These are phyloP conservation scores for Agapostemon virescens DNA, from an alignment of 2,888 invertebrate species.

Conservation along the genomic window DNA sequence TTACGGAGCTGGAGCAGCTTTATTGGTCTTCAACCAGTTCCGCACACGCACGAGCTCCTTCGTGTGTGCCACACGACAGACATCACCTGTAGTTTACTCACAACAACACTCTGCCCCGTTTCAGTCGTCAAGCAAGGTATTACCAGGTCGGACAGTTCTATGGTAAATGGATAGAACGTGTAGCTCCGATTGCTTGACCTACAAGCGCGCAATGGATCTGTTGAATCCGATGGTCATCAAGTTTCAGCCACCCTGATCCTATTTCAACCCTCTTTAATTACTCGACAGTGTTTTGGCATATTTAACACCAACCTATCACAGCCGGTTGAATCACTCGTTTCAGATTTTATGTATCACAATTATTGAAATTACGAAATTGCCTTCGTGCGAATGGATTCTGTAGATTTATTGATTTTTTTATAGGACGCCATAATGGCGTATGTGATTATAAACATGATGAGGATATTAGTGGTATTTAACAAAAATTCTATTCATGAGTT, in stretches of 20 bases:
- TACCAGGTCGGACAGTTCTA: slow-evolving; percentile 23
- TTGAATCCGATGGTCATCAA: slow-evolving; percentile 1
- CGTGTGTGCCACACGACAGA: not conserved
- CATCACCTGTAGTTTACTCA: slow-evolving; percentile 21
- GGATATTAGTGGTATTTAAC: too few relatives aligned
- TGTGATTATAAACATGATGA: too few relatives aligned
- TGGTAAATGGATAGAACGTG: slow-evolving; percentile 32
- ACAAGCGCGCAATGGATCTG: slow-evolving; percentile 16
- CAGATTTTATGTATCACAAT: too few relatives aligned
- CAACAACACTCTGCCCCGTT: not conserved
- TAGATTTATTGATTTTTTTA: too few relatives aligned
- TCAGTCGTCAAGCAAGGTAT: slow-evolving; percentile 21
- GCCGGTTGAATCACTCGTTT: too few relatives aligned
- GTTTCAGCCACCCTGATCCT: not conserved
- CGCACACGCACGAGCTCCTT: not conserved
- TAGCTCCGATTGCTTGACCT: slow-evolving; percentile 22
- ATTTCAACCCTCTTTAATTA: not conserved
- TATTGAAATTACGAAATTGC: too few relatives aligned
- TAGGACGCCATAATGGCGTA: too few relatives aligned
- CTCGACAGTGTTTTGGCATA: not conserved
- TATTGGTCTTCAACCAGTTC: not conserved
- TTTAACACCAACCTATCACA: too few relatives aligned
- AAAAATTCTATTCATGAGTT: too few relatives aligned
- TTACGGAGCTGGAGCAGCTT: not conserved
- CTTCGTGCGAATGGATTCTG: too few relatives aligned